These are phyloP conservation scores for Sinocyclocheilus grahami DNA, from an alignment of 2,113 vertebrate species.

Conservation along the genomic window DNA sequence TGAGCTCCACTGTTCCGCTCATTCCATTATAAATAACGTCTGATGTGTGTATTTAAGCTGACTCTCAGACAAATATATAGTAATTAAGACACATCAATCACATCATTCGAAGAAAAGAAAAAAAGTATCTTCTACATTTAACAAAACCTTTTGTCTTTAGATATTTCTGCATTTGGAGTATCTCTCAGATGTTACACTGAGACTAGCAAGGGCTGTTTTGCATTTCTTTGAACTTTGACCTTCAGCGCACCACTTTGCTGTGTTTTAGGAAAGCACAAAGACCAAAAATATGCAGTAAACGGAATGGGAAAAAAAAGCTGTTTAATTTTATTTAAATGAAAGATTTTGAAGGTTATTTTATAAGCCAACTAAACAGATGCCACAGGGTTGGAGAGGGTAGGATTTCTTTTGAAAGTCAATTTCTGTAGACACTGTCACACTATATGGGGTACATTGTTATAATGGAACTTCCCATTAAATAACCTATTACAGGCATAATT, in stretches of 20 bases:
- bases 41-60: slow-evolving; percentile 28
- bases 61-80: slow-evolving; percentile 19
- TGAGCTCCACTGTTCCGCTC: slow-evolving; percentile 7
- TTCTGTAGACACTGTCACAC: too few relatives aligned
- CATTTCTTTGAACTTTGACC: slow-evolving; percentile 25
- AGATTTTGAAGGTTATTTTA: too few relatives aligned
- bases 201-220: neutral
- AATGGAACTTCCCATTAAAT: too few relatives aligned
- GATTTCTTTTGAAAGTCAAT: too few relatives aligned
- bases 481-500: too few relatives aligned
- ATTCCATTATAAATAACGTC: slow-evolving; percentile 6
- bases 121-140: neutral
- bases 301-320: too few relatives aligned
- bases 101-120: neutral
- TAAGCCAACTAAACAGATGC: too few relatives aligned
- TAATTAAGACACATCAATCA: slow-evolving; percentile 27
- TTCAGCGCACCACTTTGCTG: neutral
- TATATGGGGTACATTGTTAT: too few relatives aligned
- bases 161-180: neutral
- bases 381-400: too few relatives aligned
- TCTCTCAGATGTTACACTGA: neutral
- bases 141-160: neutral
- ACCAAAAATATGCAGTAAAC: neutral
- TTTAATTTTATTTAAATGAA: too few relatives aligned
- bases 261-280: neutral